These are phyloP conservation scores for Drosophila suzukii DNA, from an alignment of 1,140 invertebrate species.

Conservation along the genomic window DNA sequence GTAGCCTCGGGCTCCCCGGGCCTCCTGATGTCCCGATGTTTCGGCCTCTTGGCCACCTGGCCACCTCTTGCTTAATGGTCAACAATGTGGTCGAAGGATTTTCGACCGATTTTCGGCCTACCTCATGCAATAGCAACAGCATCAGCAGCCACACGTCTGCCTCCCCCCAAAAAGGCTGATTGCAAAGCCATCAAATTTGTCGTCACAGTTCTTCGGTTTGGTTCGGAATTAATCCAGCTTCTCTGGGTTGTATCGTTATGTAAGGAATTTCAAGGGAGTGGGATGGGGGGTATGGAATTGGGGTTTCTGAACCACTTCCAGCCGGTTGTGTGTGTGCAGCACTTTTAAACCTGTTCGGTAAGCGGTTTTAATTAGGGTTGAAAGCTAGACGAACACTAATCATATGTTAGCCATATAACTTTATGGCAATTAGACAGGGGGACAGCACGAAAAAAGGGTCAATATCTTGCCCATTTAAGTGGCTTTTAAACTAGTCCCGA, in stretches of 20 bases:
- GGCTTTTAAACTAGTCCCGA: not conserved
- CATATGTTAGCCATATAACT: not conserved
- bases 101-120: constrained; percentile 30
- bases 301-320: constrained; percentile 9
- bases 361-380: constrained; percentile 6
- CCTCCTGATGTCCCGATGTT: not conserved
- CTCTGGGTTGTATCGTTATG: constrained; percentile 18
- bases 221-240: constrained; percentile 21
- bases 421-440: constrained; percentile 1
- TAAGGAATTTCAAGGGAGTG: not conserved
- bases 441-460: not conserved
- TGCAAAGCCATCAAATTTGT: constrained; percentile 36
- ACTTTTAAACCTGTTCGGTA: not conserved
- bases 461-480: not conserved
- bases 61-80: constrained; percentile 17
- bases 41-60: not conserved
- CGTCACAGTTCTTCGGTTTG: constrained; percentile 27
- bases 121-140: not conserved
- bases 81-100: constrained; percentile 30
- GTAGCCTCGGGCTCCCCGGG: not conserved
- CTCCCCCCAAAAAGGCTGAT: constrained; percentile 12
- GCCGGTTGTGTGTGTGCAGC: not conserved
- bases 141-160: not conserved
- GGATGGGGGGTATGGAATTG: too few relatives aligned
- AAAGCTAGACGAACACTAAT: constrained; percentile 2